A percentile compares a stretch with the other conserved stretches of the same genome.
Evolutionary conservation across 1,140 invertebrate genomes (phyloP).

Genomic region (Cecropterus lyciades): DNA sequence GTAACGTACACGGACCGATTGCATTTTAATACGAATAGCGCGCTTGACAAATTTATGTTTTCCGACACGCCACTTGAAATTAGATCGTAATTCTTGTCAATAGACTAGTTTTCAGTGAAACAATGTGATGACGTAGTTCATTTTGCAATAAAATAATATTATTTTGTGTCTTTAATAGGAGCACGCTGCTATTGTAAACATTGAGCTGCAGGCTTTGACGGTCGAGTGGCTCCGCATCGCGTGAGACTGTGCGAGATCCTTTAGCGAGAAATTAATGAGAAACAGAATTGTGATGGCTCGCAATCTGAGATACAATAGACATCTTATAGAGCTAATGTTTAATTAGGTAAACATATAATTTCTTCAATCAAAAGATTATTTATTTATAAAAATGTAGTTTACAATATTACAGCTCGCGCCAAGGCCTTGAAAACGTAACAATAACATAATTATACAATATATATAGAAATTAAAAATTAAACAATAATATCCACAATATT

Average conservation of each 20-base stretch:
- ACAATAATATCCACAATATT: too few species aligned
- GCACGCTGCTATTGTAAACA: slow-evolving; percentile 39
- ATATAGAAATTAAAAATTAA: too few species aligned
- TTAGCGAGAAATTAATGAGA: background rate
- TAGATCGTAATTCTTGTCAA: slow-evolving; percentile 10
- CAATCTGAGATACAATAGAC: background rate
- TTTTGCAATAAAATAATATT: slow-evolving; percentile 44
- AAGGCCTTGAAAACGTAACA: too few species aligned
- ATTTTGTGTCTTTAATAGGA: slow-evolving; percentile 34
- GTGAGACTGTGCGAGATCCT: slow-evolving; percentile 2
- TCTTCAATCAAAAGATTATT: too few species aligned
- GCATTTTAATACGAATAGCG: slow-evolving; percentile 23
- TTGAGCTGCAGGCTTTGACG: slow-evolving; percentile 17
- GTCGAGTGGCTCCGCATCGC: slow-evolving; percentile 11
- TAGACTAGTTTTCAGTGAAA: slow-evolving; percentile 8
- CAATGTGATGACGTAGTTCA: slow-evolving; percentile 10
- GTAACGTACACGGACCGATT: background rate
- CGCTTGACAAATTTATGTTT: slow-evolving; percentile 5
- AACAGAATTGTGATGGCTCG: background rate
- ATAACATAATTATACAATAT: too few species aligned
- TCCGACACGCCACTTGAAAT: slow-evolving; percentile 13
- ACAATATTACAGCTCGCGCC: too few species aligned
- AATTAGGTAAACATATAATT: too few species aligned
- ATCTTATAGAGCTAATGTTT: background rate
- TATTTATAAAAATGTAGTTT: too few species aligned